Evolutionary conservation across 2,888 invertebrate genomes (phyloP), one percentile per base, ranked within the genome.

Genomic region (Stenodera caucasica): DNA sequence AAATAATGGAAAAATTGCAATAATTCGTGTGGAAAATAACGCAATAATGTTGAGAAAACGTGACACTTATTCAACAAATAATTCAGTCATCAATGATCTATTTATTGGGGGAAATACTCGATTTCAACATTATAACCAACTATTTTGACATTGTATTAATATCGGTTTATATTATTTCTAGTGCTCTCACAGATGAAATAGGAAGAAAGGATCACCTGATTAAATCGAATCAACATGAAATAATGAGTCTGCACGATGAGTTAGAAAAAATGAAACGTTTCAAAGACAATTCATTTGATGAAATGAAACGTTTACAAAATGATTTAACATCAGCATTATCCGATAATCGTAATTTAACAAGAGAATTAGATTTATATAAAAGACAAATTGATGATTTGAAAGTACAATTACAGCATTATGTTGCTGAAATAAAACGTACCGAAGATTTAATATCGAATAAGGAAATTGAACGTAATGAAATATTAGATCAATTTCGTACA

Each of bases 401-500:
- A 75, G 84, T 86, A 64, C 91, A 92, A 75, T 79, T 92, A 62
- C 91, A 91, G 73, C 90, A 91, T 72, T 93, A 93, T 80, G 91
- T 92, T 5, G 86, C 87, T 70, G 91, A 92, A 82, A 88, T 93
- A 14, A 88, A 90, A 73, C 84, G 90, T 70, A 89, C 90, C 63
- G 92, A 92, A 78, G 91, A 92, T 71, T 80, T 91, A 60, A 82
- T 92, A 30, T 85, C 88, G 60, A 84, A 88, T 68, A 89, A 88
- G 81, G 92, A 92, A 81, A 86, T 86, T 62, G 92, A 92, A 80
- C 84, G 92, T 59, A 87, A 88, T 60, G 91, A 91, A 76, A 88
- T 93, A 87, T 76, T 92, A 70, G 91, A 92, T 73, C 90, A 92
- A 69, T 92, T 90, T 80, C 87, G 88, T 64, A 88, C 87, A 75